A percentile compares a stretch with the other conserved stretches of the same genome.
These are phyloP conservation scores for Hemicordylus capensis DNA, from an alignment of 2,113 vertebrate species.

Conservation along the genomic window DNA sequence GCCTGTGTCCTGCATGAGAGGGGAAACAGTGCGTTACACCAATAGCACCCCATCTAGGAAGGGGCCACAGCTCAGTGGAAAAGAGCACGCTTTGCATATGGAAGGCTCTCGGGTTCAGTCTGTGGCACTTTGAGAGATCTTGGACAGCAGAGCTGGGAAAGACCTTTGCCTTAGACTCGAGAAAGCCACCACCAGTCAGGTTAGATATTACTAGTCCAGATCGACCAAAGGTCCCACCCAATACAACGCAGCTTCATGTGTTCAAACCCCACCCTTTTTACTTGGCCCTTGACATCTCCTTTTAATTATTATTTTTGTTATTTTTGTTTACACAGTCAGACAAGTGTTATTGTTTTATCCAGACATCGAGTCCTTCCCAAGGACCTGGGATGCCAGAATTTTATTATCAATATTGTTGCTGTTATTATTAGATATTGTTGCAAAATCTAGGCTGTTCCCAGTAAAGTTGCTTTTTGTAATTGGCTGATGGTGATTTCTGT, in stretches of 20 bases:
- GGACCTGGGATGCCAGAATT: too few relatives aligned
- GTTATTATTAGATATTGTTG: too few relatives aligned
- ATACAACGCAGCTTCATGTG: not conserved
- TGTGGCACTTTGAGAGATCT: not conserved
- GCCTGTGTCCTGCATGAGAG: conserved; percentile 83
- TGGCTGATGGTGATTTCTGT: too few relatives aligned
- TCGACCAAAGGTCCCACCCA: not conserved
- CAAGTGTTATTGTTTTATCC: too few relatives aligned
- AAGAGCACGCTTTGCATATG: not conserved
- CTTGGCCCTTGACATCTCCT: too few relatives aligned
- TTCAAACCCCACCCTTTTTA: not conserved
- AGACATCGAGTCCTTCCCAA: too few relatives aligned
- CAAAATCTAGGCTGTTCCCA: too few relatives aligned
- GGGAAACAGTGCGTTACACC: not conserved
- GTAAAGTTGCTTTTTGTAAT: too few relatives aligned
- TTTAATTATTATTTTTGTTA: too few relatives aligned
- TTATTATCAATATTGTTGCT: too few relatives aligned
- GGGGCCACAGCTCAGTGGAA: rapidly evolving
- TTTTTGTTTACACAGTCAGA: too few relatives aligned
- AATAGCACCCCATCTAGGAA: not conserved
- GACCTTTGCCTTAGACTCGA: not conserved
- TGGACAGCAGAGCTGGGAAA: not conserved
- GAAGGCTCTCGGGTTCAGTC: not conserved
- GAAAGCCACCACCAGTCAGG: not conserved
- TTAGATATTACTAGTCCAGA: too few relatives aligned